Conservation (phyloP, 2,888 invertebrate species). For the Cheilosia vulpina region DNA sequence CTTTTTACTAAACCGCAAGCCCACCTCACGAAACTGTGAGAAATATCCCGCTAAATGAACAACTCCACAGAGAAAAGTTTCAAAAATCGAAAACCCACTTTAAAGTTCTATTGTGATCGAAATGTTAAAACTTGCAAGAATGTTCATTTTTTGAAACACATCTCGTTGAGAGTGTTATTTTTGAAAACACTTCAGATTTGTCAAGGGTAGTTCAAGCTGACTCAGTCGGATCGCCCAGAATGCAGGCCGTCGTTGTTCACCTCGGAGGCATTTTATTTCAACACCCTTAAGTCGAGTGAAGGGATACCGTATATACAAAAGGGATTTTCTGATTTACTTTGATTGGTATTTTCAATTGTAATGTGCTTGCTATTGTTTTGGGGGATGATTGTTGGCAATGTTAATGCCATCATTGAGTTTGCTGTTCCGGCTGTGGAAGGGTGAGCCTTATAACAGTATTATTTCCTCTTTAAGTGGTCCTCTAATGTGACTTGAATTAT, state of each 20-base stretch:
- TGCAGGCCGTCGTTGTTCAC: not conserved
- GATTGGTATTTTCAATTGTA: constrained; percentile 74
- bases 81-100: constrained; percentile 37
- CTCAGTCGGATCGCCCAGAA: constrained; percentile 20
- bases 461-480: constrained; percentile 70
- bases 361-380: constrained; percentile 62
- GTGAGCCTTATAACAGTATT: constrained; percentile 65
- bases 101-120: constrained; percentile 18
- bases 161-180: constrained; percentile 31
- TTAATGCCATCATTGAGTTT: constrained; percentile 42
- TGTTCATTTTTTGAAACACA: constrained; percentile 59
- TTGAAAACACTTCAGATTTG: constrained; percentile 40
- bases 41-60: constrained; percentile 59
- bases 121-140: constrained; percentile 60
- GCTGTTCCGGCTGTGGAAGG: constrained; percentile 41
- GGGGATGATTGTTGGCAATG: constrained; percentile 68
- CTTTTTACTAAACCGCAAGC: not conserved
- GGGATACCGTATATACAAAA: constrained; percentile 38
- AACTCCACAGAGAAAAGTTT: constrained; percentile 14
- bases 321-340: constrained; percentile 58
- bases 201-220: constrained; percentile 45
- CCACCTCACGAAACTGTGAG: constrained; percentile 54
- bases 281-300: constrained; percentile 48
- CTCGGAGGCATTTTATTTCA: constrained; percentile 17
- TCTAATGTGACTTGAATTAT: constrained; percentile 75